Evolutionary conservation across 2,888 invertebrate species (phyloP).

Genomic region (Neoaliturus tenellus): DNA sequence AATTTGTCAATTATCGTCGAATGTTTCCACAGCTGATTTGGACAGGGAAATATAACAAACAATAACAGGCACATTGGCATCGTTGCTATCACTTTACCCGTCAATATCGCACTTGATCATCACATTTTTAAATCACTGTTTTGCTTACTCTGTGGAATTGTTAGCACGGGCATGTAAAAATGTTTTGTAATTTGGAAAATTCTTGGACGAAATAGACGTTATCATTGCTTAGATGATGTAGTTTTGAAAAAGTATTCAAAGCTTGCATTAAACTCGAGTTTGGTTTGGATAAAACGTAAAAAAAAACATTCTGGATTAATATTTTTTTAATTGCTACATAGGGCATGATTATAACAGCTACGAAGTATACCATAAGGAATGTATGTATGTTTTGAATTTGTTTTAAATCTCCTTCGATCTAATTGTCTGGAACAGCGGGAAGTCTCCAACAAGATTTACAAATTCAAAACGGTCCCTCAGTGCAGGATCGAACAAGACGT

Average conservation of each 20-base stretch:
- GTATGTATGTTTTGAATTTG: too few relatives aligned
- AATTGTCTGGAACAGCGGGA: neutral
- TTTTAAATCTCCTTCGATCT: neutral
- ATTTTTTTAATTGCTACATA: too few relatives aligned
- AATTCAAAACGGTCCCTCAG: neutral
- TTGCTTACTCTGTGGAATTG: neutral
- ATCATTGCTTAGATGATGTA: too few relatives aligned
- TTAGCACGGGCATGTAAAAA: neutral
- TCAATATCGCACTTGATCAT: neutral
- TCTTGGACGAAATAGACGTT: too few relatives aligned
- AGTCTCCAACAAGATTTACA: neutral
- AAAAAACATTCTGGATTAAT: too few relatives aligned
- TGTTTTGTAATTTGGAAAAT: too few relatives aligned
- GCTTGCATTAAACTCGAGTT: too few relatives aligned
- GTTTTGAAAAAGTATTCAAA: too few relatives aligned
- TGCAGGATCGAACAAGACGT: conserved; percentile 10
- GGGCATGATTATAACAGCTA: too few relatives aligned
- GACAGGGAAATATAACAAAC: conserved; percentile 35
- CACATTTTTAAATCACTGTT: conserved; percentile 10
- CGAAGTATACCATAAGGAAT: too few relatives aligned
- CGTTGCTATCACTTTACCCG: conserved; percentile 21
- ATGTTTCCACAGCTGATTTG: conserved; percentile 26
- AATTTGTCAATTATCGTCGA: conserved; percentile 24
- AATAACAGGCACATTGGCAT: conserved; percentile 15
- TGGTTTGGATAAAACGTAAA: too few relatives aligned